phyloP scores from a whole-genome alignment of 2,888 invertebrate genomes.

The Anorthoa munda region DNA sequence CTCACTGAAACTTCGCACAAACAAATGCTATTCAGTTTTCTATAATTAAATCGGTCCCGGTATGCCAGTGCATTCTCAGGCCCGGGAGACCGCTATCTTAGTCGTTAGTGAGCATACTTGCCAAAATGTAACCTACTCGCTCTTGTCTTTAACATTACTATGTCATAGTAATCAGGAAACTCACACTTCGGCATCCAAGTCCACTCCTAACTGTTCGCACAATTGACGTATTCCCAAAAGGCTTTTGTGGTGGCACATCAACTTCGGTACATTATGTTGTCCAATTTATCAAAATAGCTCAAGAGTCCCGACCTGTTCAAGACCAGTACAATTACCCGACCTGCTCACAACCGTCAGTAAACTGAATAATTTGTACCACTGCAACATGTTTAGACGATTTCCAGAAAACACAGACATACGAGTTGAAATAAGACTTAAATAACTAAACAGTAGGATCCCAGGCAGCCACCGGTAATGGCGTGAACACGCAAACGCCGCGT shows the following conservation, averaged over 20 bases:
- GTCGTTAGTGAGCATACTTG: neutral
- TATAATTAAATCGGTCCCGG: too few species aligned
- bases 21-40: too few species aligned
- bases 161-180: neutral
- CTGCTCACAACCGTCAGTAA: neutral
- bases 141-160: too few species aligned
- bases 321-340: neutral
- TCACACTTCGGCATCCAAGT: neutral
- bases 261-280: too few species aligned
- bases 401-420: constrained; percentile 27
- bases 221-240: neutral
- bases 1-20: too few species aligned
- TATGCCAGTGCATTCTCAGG: too few species aligned
- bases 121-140: neutral
- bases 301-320: too few species aligned
- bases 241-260: neutral
- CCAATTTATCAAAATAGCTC: too few species aligned
- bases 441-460: constrained; percentile 50
- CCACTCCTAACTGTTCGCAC: neutral
- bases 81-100: too few species aligned
- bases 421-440: constrained; percentile 64
- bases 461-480: constrained; percentile 47
- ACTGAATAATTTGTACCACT: constrained; percentile 19
- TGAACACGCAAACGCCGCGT: constrained; percentile 43
- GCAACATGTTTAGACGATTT: constrained; percentile 17